Evolutionary conservation across 2,888 invertebrate species (phyloP), one percentile per base, ranked within the genome.

Genomic region (Agrilus mali): DNA sequence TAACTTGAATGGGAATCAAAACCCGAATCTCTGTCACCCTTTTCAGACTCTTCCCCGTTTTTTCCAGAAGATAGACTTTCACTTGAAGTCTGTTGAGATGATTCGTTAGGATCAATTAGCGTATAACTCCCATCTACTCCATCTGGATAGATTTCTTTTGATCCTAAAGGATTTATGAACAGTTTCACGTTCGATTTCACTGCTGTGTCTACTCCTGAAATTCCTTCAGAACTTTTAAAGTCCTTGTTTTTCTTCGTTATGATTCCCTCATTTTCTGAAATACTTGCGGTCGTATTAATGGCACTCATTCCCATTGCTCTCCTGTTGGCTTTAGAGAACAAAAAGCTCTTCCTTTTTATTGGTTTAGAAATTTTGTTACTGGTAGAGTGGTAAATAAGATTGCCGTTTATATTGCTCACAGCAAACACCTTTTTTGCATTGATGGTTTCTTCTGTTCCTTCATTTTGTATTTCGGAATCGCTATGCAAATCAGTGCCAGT

Each of bases 351-450:
- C 44, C 61, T 60, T 45, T 66, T 66, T 4, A 56, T 51, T 0
- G 64, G 63, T 53, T 66, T 67, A 7, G 59, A 59, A 41, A 55
- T 67, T 2, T 62, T 60, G 15, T 60, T 56, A 33, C 64, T 66
- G 17, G 73, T 71, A 1, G 76, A 71, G 48, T 78, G 77, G 55
- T 77, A 78, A 55, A 76, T 79, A 4, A 88, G 79, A 53, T 85
- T 84, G 2, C 87, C 87, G 53, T 83, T 83, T 22, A 85, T 82
- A 36, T 81, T 85, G 56, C 86, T 86, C 36, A 88, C 84, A 1
- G 87, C 87, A 57, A 82, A 86, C 12, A 88, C 82, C 57, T 81
- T 83, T 16, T 72, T 70, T 37, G 64, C 55, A 43, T 60, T 59
- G 13, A 52, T 50, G 42, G 64, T 64, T 33, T 63, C 62, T 20